Base-by-base conservation (phyloP, 1,140 invertebrate species). In the Cherax destructor region DNA sequence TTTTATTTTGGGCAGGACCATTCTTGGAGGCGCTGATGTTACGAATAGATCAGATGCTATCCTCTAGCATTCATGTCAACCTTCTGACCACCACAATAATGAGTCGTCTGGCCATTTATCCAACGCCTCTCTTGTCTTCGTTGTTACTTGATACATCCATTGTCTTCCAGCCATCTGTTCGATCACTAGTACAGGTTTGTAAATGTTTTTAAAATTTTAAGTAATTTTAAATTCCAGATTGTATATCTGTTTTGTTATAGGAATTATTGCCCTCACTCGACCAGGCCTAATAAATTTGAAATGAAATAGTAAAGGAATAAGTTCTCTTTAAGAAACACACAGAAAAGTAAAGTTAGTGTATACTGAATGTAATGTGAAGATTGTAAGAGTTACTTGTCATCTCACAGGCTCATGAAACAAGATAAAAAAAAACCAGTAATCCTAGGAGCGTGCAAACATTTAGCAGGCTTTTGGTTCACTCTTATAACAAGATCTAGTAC, bases 41-140 rank as follows among this genome's bases (percentile, higher is more conserved):
- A 87, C 98, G 98, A 94, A 94, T 99, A 24, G 97, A 98, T 93
- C 96, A 96, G 86, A 97, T 99, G 95, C 96, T 97, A 65, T 96
- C 97, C 89, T 98, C 98, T 94, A 97, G 97, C 78, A 95, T 99
- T 86, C 96, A 97, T 92, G 96, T 97, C 3, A 99, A 99, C 95
- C 96, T 99, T 83, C 97, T 98, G 94, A 95, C 99, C 74, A 99
- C 98, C 7, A 97, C 97, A 0, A 95, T 99, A 11, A 96, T 99
- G 24, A 97, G 97, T 69, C 96, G 97, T 87, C 95, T 99, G 65
- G 97, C 98, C 5, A 96, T 97, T 74, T 98, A 98, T 94, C 97
- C 98, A 0, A 97, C 99, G 92, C 97, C 98, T 4, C 94, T 99
- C 24, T 95, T 99, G 11, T 96, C 97, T 80, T 97, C 98, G 0